Percentiles rank a stretch among this genome's conserved stretches.
Evolutionary conservation across 2,888 invertebrate species (phyloP).

Genomic region (Lepidocyrtoides sp.): DNA sequence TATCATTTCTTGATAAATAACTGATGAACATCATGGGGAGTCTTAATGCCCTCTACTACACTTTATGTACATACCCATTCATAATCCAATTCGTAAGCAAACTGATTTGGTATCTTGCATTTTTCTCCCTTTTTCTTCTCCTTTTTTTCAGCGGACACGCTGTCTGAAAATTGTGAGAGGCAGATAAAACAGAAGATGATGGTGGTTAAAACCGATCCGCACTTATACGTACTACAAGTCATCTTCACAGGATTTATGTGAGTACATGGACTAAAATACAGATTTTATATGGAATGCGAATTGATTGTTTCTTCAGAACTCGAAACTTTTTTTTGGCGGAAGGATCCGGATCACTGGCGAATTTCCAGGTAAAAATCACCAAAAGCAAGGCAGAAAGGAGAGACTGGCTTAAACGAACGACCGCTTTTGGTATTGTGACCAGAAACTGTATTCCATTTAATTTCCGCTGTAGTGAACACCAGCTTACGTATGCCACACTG

Average conservation of each 20-base stretch:
- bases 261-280: background rate
- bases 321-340: background rate
- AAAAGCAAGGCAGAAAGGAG: background rate
- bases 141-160: conserved; percentile 1
- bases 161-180: background rate
- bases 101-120: conserved; percentile 47
- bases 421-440: background rate
- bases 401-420: background rate
- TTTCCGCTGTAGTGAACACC: conserved; percentile 14
- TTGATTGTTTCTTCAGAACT: background rate
- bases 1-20: no score
- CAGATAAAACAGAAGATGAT: background rate
- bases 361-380: conserved; percentile 43
- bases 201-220: background rate
- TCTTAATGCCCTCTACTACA: no score
- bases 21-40: no score
- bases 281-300: background rate
- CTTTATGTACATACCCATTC: conserved; percentile 67
- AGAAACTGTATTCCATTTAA: background rate
- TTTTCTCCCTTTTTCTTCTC: background rate
- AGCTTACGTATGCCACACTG: background rate
- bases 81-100: conserved; percentile 57
- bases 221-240: background rate
- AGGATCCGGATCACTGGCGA: conserved; percentile 21
- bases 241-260: background rate